Conservation (phyloP, 2,888 invertebrate species). For the Netelia inedita region DNA sequence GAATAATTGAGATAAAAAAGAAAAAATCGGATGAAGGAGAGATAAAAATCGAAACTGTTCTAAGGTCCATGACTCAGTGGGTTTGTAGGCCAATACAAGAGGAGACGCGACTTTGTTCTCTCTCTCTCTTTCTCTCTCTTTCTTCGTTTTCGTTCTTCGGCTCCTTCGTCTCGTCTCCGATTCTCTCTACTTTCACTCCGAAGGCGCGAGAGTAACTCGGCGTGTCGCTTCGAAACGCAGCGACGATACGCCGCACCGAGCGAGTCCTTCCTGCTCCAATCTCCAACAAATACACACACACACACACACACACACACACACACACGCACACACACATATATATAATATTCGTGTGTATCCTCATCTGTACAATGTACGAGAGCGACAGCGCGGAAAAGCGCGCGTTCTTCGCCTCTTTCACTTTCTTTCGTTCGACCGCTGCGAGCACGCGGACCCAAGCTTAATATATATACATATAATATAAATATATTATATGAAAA, state of each 20-base stretch:
- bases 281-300: neutral
- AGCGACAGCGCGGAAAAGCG: constrained; percentile 62
- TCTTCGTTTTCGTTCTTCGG: constrained; percentile 6
- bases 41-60: constrained; percentile 37
- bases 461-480: neutral
- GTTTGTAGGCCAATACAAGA: constrained; percentile 61
- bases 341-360: neutral
- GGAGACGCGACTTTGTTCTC: constrained; percentile 16
- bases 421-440: constrained; percentile 63
- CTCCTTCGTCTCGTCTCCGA: constrained; percentile 36
- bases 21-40: constrained; percentile 11
- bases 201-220: constrained; percentile 16
- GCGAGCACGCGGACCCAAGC: constrained; percentile 15
- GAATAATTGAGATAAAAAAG: constrained; percentile 30
- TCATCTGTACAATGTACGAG: constrained; percentile 34
- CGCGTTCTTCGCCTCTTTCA: constrained; percentile 55
- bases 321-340: neutral
- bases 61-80: constrained; percentile 59
- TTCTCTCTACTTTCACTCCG: constrained; percentile 59
- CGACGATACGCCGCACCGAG: neutral
- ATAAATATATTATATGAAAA: neutral
- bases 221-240: neutral
- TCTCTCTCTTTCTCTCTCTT: constrained; percentile 24
- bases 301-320: neutral
- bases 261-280: neutral